phyloP scores from a whole-genome alignment of 2,888 invertebrate species.

The Fragum fragum region DNA sequence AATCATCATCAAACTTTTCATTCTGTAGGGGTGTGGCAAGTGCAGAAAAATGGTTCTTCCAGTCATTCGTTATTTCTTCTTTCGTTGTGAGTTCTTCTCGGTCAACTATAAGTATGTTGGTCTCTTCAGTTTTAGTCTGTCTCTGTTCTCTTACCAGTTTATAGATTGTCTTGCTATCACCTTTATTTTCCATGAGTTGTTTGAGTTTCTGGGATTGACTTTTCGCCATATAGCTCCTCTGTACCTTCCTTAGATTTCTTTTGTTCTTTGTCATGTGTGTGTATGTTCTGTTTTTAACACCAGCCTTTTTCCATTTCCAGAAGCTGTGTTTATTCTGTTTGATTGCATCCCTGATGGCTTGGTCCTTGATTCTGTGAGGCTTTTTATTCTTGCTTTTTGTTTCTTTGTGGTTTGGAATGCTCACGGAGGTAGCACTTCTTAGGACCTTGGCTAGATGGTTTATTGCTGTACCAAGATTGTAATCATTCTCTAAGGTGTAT shows the following conservation, averaged over 20 bases:
- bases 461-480: not conserved
- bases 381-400: slow-evolving; percentile 2
- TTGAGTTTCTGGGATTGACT: not conserved
- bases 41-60: not conserved
- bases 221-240: not conserved
- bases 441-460: not conserved
- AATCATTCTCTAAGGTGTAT: not conserved
- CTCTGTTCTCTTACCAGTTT: too few species aligned
- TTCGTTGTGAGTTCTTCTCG: not conserved
- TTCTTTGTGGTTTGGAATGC: not conserved
- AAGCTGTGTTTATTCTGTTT: not conserved
- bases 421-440: not conserved
- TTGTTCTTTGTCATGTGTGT: not conserved
- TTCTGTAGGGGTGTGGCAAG: not conserved
- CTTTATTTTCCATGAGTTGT: too few species aligned
- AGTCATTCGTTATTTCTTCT: not conserved
- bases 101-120: not conserved
- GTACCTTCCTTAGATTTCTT: not conserved
- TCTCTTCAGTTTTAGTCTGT: not conserved
- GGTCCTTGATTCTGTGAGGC: not conserved
- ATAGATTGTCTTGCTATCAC: too few species aligned
- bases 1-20: not conserved
- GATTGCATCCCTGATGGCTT: not conserved
- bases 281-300: not conserved
- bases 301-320: slow-evolving; percentile 10